Evolutionary conservation across 2,113 vertebrate genomes (phyloP).

Genomic region (Urocolius indicus): DNA sequence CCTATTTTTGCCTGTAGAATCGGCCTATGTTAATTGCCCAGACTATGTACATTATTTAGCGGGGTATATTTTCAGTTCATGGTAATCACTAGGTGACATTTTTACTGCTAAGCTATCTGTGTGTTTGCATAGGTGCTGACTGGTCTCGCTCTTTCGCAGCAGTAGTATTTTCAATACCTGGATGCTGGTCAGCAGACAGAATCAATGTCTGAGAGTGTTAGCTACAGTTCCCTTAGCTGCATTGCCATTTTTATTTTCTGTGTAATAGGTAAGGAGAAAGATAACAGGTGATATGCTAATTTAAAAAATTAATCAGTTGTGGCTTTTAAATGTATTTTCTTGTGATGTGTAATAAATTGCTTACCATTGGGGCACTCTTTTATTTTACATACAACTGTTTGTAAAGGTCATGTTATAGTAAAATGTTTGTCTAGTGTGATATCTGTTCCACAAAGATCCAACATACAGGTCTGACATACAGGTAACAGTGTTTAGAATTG

Average conservation of each 20-base stretch:
- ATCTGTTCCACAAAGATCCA: neutral
- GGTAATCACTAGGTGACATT: constrained; percentile 4
- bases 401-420: neutral
- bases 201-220: neutral
- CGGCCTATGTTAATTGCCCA: constrained; percentile 27
- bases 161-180: constrained; percentile 12
- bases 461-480: neutral
- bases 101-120: constrained; percentile 15
- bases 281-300: neutral
- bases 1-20: neutral
- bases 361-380: neutral
- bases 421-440: neutral
- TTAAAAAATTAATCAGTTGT: neutral
- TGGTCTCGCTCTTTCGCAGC: constrained; percentile 17
- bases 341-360: neutral
- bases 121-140: constrained; percentile 47
- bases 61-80: constrained; percentile 10
- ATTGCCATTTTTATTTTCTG: constrained; percentile 27
- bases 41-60: constrained; percentile 17
- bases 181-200: constrained; percentile 19
- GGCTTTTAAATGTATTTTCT: neutral
- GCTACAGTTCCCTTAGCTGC: constrained; percentile 2
- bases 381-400: neutral
- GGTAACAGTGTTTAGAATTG: neutral
- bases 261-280: constrained; percentile 4